Evolutionary conservation across 1,140 invertebrate species (phyloP).

Genomic region (Vanessa tameamea): DNA sequence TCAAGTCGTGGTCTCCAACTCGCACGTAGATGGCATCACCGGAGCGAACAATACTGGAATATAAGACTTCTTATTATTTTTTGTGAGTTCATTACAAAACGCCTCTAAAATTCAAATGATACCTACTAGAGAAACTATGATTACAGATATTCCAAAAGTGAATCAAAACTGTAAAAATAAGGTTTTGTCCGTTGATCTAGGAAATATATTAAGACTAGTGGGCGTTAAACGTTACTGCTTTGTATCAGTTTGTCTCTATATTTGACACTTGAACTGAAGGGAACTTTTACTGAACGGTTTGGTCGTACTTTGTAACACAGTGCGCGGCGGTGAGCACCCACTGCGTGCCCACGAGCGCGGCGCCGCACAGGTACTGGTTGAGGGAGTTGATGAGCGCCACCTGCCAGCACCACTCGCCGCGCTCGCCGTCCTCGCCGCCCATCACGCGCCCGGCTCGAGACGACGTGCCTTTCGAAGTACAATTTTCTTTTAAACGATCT

Average conservation of each 20-base stretch:
- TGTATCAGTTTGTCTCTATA: too few relatives aligned
- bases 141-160: background rate
- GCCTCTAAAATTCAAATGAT: background rate
- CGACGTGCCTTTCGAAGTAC: conserved; percentile 47
- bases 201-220: too few relatives aligned
- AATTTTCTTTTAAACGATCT: background rate
- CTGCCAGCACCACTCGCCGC: conserved; percentile 97
- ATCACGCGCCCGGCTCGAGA: conserved; percentile 86
- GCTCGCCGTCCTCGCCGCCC: conserved; percentile 93
- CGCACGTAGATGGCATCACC: conserved; percentile 95
- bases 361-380: conserved; percentile 97
- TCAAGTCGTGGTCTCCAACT: conserved; percentile 95
- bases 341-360: conserved; percentile 94
- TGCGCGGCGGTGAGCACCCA: conserved; percentile 98
- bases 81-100: background rate
- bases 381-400: conserved; percentile 95
- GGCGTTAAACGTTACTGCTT: too few relatives aligned
- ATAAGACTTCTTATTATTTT: background rate
- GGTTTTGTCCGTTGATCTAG: too few relatives aligned
- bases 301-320: conserved; percentile 93
- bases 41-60: conserved; percentile 90
- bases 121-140: background rate
- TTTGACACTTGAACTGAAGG: too few relatives aligned
- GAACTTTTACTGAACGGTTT: background rate
- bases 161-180: too few relatives aligned